phyloP scores from a whole-genome alignment of 2,113 vertebrate genomes.

The Xenopus borealis region DNA sequence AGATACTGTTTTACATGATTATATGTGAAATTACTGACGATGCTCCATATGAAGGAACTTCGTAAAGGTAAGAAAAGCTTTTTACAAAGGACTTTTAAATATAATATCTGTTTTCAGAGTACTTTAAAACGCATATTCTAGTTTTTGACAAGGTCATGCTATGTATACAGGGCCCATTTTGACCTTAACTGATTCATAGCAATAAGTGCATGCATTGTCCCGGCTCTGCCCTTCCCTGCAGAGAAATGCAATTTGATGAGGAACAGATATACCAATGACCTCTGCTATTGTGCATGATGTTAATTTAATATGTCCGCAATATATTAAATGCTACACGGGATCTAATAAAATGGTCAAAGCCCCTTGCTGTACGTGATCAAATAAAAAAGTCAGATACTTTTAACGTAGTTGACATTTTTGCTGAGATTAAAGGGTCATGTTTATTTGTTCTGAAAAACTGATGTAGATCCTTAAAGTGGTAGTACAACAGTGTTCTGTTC shows the following conservation, averaged over 20 bases:
- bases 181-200: background rate
- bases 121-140: background rate
- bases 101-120: background rate
- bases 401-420: too few species aligned
- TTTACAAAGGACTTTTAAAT: too few species aligned
- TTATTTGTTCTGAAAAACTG: too few species aligned
- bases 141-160: background rate
- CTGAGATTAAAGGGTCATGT: too few species aligned
- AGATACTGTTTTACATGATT: background rate
- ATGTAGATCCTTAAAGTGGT: too few species aligned
- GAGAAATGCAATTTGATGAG: too few species aligned
- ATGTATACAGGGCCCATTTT: background rate
- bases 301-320: conserved; percentile 17
- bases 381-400: too few species aligned
- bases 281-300: background rate
- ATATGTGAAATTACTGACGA: background rate
- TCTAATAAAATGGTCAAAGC: conserved; percentile 4
- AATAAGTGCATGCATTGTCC: background rate
- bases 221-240: background rate
- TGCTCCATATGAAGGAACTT: background rate
- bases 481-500: too few species aligned
- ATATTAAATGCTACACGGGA: conserved; percentile 23
- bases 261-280: conserved; percentile 1
- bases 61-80: background rate
- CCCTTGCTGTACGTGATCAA: too few species aligned